A percentile compares a stretch with the other conserved stretches of the same genome.
Evolutionary conservation across 2,888 invertebrate genomes (phyloP).

Genomic region (Laspeyria flexula): DNA sequence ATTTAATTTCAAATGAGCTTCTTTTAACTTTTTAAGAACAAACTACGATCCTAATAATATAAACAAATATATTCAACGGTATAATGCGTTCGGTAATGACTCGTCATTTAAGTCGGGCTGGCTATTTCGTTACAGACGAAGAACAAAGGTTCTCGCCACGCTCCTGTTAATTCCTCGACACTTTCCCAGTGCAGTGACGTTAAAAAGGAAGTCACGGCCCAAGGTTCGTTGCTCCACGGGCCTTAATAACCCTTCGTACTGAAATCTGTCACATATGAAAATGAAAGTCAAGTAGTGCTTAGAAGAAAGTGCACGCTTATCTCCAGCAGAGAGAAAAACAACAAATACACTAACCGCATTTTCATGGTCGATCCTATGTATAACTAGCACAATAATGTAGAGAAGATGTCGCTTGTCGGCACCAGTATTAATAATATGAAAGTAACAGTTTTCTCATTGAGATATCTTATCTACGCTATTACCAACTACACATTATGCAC

Average conservation of each 20-base stretch:
- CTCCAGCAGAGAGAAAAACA: conserved; percentile 40
- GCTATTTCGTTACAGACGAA: conserved; percentile 62
- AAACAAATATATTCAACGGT: conserved; percentile 67
- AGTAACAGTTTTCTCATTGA: not conserved
- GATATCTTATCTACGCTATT: not conserved
- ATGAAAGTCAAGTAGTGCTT: conserved; percentile 60
- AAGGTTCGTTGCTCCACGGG: conserved; percentile 66
- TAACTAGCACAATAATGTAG: conserved; percentile 3
- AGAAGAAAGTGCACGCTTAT: conserved; percentile 52
- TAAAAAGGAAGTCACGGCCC: conserved; percentile 83
- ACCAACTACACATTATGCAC: not conserved
- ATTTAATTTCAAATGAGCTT: conserved; percentile 38
- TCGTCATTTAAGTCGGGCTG: conserved; percentile 52
- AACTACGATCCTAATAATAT: conserved; percentile 52
- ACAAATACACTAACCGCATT: conserved; percentile 53
- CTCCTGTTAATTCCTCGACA: conserved; percentile 75
- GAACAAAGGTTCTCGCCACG: conserved; percentile 74
- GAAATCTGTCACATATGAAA: conserved; percentile 60
- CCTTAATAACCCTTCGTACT: conserved; percentile 47
- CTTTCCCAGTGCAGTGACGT: conserved; percentile 73
- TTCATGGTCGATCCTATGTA: conserved; percentile 44
- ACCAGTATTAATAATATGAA: not conserved
- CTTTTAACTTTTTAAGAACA: conserved; percentile 21
- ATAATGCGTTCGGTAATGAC: conserved; percentile 62
- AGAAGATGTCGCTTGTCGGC: not conserved